These are phyloP conservation scores for Lordiphosa clarofinis DNA, from an alignment of 1,140 invertebrate genomes.

Conservation along the genomic window DNA sequence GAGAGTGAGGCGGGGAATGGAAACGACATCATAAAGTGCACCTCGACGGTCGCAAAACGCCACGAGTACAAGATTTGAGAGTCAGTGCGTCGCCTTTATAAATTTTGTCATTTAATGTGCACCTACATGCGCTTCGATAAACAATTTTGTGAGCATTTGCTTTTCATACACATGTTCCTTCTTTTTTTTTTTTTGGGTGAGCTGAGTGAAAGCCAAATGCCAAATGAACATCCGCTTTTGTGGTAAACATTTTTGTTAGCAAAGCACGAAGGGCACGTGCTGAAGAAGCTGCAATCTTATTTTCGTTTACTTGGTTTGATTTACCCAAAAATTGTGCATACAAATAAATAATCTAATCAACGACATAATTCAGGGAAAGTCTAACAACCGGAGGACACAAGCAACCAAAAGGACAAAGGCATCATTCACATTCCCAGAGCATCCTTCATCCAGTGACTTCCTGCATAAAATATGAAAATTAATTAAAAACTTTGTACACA, in stretches of 20 bases:
- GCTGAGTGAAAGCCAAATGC: conserved; percentile 16
- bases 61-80: conserved; percentile 32
- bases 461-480: conserved; percentile 73
- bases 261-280: conserved; percentile 14
- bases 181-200: not conserved
- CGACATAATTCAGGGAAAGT: too few species aligned
- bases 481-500: conserved; percentile 58
- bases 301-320: conserved; percentile 2
- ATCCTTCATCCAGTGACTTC: conserved; percentile 21
- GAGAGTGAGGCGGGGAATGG: conserved; percentile 4
- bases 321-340: conserved; percentile 5
- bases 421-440: conserved; percentile 5
- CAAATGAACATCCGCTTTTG: conserved; percentile 46
- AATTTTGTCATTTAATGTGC: conserved; percentile 54
- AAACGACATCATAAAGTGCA: conserved; percentile 54
- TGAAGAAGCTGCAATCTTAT: conserved; percentile 12
- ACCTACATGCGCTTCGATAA: conserved; percentile 35
- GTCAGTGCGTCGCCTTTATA: conserved; percentile 41
- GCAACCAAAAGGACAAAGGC: too few species aligned
- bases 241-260: not conserved
- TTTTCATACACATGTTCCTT: conserved; percentile 13
- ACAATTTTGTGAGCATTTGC: conserved; percentile 40
- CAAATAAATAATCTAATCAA: conserved; percentile 8
- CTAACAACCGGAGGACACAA: too few species aligned
- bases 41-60: conserved; percentile 42